Conservation (phyloP, 2,113 vertebrate species). For the Solenodon paradoxus region DNA sequence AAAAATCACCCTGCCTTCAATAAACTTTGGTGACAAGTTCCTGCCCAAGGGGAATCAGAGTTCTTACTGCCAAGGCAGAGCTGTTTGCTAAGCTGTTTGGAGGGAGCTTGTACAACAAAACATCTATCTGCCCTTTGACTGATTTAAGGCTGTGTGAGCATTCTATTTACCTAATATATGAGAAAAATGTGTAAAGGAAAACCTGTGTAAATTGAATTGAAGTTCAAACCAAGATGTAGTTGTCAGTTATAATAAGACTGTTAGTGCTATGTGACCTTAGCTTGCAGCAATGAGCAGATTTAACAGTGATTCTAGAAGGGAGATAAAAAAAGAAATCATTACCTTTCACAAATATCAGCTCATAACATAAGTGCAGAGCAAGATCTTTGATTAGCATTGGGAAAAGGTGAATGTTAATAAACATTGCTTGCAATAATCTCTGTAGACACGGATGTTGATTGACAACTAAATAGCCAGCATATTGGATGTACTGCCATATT, state of each 20-base stretch:
- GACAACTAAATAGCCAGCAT: conserved; percentile 3
- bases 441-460: background rate
- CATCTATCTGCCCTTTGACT: conserved; percentile 55
- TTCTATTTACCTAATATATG: conserved; percentile 67
- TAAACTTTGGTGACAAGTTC: background rate
- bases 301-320: conserved; percentile 43
- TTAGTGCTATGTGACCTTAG: conserved; percentile 59
- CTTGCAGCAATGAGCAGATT: conserved; percentile 34
- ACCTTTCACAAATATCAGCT: conserved; percentile 16
- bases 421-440: background rate
- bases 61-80: background rate
- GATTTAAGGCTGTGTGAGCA: conserved; percentile 54
- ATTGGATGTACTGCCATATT: background rate
- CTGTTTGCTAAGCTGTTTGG: conserved; percentile 36
- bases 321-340: conserved; percentile 60
- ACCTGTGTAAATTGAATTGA: conserved; percentile 38
- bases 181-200: conserved; percentile 63
- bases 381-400: conserved; percentile 20
- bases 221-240: conserved; percentile 43
- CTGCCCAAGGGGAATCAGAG: conserved; percentile 20
- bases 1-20: background rate
- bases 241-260: conserved; percentile 57
- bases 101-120: conserved; percentile 29
- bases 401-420: conserved; percentile 57
- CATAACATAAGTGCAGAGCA: conserved; percentile 27